Evolutionary conservation across 1,140 invertebrate genomes (phyloP).

Genomic region (Stratiolaelaps scimitus): DNA sequence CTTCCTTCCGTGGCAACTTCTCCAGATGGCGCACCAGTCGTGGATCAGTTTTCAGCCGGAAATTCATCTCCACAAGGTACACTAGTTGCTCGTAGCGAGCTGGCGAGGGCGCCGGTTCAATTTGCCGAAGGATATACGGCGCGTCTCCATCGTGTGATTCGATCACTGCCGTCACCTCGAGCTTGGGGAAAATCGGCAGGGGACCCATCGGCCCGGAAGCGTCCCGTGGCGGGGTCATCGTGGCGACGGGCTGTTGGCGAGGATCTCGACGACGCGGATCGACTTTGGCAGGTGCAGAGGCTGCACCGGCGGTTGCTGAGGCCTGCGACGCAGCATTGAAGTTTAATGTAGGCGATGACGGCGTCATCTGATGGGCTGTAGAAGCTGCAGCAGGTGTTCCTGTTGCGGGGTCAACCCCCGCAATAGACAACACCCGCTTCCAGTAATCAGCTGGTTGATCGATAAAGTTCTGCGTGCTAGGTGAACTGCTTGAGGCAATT

Average conservation of each 20-base stretch:
- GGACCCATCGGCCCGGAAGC: not conserved
- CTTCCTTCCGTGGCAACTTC: not conserved
- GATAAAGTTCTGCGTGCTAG: conserved; percentile 1
- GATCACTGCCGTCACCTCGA: conserved; percentile 3
- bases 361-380: not conserved
- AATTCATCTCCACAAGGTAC: conserved; percentile 22
- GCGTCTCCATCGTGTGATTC: conserved; percentile 17
- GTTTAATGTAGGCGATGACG: too few species aligned
- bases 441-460: conserved; percentile 13
- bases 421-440: conserved; percentile 26
- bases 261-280: conserved; percentile 21
- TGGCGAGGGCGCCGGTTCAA: conserved; percentile 12
- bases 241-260: not conserved
- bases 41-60: conserved; percentile 20
- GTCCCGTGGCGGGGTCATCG: too few species aligned
- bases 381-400: conserved; percentile 13
- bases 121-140: not conserved
- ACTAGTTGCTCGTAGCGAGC: conserved; percentile 8
- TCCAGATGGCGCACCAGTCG: conserved; percentile 17
- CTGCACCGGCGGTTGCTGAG: too few species aligned
- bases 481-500: not conserved
- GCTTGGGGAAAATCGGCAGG: conserved; percentile 11
- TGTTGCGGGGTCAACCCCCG: conserved; percentile 25
- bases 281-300: conserved; percentile 1
- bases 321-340: too few species aligned